These are phyloP conservation scores for Lasioglossum oenotherae DNA, from an alignment of 2,888 invertebrate genomes.

Conservation along the genomic window DNA sequence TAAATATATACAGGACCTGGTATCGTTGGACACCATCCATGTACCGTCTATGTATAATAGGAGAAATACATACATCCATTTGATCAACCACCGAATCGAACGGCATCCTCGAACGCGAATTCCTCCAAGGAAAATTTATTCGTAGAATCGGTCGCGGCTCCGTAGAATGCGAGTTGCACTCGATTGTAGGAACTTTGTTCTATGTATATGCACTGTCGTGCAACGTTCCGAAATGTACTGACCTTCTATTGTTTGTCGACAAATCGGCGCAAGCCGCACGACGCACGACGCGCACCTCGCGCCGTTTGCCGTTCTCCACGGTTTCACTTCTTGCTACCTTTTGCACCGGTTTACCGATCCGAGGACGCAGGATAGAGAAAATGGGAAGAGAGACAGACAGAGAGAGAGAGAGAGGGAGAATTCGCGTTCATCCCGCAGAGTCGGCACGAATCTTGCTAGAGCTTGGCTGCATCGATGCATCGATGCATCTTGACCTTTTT, in stretches of 20 bases:
- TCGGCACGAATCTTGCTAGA: conserved; percentile 50
- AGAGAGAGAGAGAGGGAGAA: conserved; percentile 6
- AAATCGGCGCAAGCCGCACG: conserved; percentile 57
- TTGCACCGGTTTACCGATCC: conserved; percentile 61
- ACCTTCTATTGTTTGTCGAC: conserved; percentile 77
- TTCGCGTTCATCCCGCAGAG: conserved; percentile 52
- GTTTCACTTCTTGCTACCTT: conserved; percentile 60
- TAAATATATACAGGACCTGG: neutral
- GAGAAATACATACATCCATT: neutral
- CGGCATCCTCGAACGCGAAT: conserved; percentile 27
- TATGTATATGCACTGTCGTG: neutral
- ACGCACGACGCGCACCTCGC: neutral
- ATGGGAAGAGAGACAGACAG: neutral
- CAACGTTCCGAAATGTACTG: conserved; percentile 69
- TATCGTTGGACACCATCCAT: neutral
- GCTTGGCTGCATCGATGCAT: conserved; percentile 42
- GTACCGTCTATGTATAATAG: neutral
- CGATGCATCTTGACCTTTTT: conserved; percentile 71
- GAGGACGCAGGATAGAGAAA: conserved; percentile 36
- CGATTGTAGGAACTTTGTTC: conserved; percentile 53
- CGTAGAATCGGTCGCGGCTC: neutral
- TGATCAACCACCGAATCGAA: neutral
- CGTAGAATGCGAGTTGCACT: conserved; percentile 37
- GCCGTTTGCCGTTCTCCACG: conserved; percentile 31
- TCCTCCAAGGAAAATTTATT: conserved; percentile 37